Evolutionary conservation across 2,797 vertebrate genomes (phyloP), one percentile per base, ranked within the genome.

Genomic region (Tokudaia tokunoshimensis): DNA sequence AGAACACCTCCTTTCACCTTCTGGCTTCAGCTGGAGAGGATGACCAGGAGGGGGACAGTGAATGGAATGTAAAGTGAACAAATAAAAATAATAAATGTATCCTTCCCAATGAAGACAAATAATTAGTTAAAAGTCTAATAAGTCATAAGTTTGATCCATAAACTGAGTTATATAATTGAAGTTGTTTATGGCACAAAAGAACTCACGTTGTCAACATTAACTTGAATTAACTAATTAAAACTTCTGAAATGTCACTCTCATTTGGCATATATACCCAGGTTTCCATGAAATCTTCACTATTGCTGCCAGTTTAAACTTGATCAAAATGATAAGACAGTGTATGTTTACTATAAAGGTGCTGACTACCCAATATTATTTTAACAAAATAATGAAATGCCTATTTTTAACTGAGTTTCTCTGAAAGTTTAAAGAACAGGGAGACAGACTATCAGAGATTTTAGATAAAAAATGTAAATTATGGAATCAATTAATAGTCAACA

Each of bases 311-410:
- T 92, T 94, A 63, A 94, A 88, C 0, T 22, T 44, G 15, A 89
- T 50, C 19, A 61, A 96, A 95, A 79, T 92, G 89, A 95, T 59
- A 89, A 76, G 26, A 52, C 15, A 70, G 34, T 90, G 0, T 44
- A 37, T 29, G 82, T 34, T 94, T 26, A 88, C 10, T 22, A 20
- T 55, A 65, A 90, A n/a, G 9, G 24, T 57, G 11, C 6, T 67
- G 13, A 57, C 6, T 50, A 75, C 12, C 3, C 15, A 94, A 13
- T 78, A 24, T 15, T 92, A 75, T 41, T 75, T 83, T n/a, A 17
- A 70, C n/a, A 41, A 34, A 22, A 24, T 41, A 74, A 34, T 94
- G 70, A 78, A 59, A 67, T 61, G n/a, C 47, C 17, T 50, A 20
- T 3, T 50, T 97, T 47, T 92, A 61, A 84, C 9, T 50, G n/a